Evolutionary conservation across 2,797 vertebrate genomes (phyloP).

Genomic region (Spinibarbus caldwelli): DNA sequence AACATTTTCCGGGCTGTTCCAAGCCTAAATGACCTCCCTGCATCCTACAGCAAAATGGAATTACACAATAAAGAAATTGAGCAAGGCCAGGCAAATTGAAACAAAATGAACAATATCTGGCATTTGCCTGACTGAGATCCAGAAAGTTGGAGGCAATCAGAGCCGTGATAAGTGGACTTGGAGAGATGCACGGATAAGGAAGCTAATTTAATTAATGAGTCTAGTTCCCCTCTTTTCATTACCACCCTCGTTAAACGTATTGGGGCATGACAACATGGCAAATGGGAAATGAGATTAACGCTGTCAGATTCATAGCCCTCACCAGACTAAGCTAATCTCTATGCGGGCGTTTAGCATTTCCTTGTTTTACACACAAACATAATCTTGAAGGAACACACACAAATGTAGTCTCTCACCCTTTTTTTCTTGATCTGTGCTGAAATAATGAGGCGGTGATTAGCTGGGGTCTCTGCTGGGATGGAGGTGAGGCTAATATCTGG

Average conservation of each 20-base stretch:
- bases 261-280: constrained; percentile 70
- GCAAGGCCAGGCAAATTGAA: constrained; percentile 56
- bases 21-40: constrained; percentile 55
- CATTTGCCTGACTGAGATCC: constrained; percentile 42
- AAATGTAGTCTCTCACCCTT: constrained; percentile 22
- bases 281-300: constrained; percentile 73
- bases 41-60: constrained; percentile 59
- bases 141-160: constrained; percentile 65
- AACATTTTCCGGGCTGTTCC: constrained; percentile 15
- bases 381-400: constrained; percentile 35
- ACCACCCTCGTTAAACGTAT: constrained; percentile 75
- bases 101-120: constrained; percentile 63
- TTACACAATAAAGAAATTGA: constrained; percentile 63
- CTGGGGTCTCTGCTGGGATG: constrained; percentile 43
- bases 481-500: constrained; percentile 55
- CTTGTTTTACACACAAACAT: constrained; percentile 39
- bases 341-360: constrained; percentile 59
- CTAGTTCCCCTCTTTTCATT: constrained; percentile 74
- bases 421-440: constrained; percentile 33
- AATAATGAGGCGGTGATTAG: constrained; percentile 59
- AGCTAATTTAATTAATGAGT: constrained; percentile 80
- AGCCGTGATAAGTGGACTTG: constrained; percentile 64
- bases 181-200: constrained; percentile 73
- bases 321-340: constrained; percentile 70
- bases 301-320: constrained; percentile 70